These are phyloP conservation scores for Pangasius larnaudii DNA, from an alignment of 2,797 vertebrate species.

Conservation along the genomic window DNA sequence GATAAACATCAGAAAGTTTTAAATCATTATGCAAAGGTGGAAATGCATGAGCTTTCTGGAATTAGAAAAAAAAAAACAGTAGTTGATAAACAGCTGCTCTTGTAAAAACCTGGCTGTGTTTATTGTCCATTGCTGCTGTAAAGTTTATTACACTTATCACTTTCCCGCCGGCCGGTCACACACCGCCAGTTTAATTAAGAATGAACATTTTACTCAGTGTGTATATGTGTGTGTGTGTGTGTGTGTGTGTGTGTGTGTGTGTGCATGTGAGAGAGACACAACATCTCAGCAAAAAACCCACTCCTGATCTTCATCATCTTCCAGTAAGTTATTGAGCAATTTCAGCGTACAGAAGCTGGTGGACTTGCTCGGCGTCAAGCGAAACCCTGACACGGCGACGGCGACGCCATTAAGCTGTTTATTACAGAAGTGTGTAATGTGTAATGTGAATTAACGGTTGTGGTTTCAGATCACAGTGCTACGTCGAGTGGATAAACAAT, in stretches of 20 bases:
- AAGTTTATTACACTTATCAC: slow-evolving; percentile 25
- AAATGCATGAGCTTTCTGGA: neutral
- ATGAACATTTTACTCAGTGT: slow-evolving; percentile 52
- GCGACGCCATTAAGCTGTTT: slow-evolving; percentile 44
- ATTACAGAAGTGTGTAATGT: slow-evolving; percentile 30
- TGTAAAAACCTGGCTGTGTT: slow-evolving; percentile 1
- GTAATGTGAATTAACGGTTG: slow-evolving; percentile 33
- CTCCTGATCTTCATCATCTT: slow-evolving; percentile 36
- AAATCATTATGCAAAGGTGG: neutral
- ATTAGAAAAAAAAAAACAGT: neutral
- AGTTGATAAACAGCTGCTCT: neutral
- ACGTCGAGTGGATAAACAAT: slow-evolving; percentile 26
- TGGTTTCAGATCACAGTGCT: slow-evolving; percentile 24
- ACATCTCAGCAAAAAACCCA: slow-evolving; percentile 11
- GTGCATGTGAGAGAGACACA: slow-evolving; percentile 27
- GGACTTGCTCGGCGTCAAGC: too few species aligned
- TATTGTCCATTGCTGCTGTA: slow-evolving; percentile 23
- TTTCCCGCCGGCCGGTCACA: slow-evolving; percentile 49
- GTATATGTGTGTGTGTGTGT: slow-evolving; percentile 16
- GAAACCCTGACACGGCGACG: too few species aligned
- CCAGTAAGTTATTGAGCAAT: slow-evolving; percentile 40
- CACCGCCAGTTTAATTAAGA: slow-evolving; percentile 62
- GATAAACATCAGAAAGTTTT: neutral
- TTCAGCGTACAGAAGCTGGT: neutral
- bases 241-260: neutral